Percentiles rank a stretch among this genome's conserved stretches.
phyloP scores from a whole-genome alignment of 2,888 invertebrate genomes.

The Alviniconcha strummeri region DNA sequence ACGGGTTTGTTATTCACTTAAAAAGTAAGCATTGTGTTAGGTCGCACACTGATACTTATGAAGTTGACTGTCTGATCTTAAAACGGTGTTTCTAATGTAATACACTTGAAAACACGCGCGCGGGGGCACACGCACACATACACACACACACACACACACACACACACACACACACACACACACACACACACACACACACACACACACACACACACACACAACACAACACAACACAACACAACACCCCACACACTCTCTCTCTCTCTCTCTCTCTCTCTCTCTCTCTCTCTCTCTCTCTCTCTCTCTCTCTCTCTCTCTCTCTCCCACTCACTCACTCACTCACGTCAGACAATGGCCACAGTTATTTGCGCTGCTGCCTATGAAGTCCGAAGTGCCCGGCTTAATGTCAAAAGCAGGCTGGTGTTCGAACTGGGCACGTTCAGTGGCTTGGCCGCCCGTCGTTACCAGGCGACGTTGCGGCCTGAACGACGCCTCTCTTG shows the following conservation, averaged over 20 bases:
- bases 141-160: too few relatives aligned
- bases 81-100: too few relatives aligned
- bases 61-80: too few relatives aligned
- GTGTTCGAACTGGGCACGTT: slow-evolving; percentile 16
- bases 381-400: slow-evolving; percentile 13
- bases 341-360: slow-evolving; percentile 36
- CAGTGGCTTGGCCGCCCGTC: slow-evolving; percentile 4
- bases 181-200: slow-evolving; percentile 22
- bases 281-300: too few relatives aligned
- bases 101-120: too few relatives aligned
- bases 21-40: too few relatives aligned
- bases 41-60: too few relatives aligned
- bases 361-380: neutral
- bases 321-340: neutral
- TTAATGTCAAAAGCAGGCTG: slow-evolving; percentile 21
- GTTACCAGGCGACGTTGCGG: neutral
- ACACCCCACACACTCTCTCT: neutral
- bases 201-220: slow-evolving; percentile 17
- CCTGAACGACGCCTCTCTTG: neutral
- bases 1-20: too few relatives aligned
- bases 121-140: too few relatives aligned
- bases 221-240: too few relatives aligned
- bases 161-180: slow-evolving; percentile 6
- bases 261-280: too few relatives aligned
- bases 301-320: too few relatives aligned